Base-by-base conservation (phyloP, 2,888 invertebrate species). In the Hirudinaria manillensis region DNA sequence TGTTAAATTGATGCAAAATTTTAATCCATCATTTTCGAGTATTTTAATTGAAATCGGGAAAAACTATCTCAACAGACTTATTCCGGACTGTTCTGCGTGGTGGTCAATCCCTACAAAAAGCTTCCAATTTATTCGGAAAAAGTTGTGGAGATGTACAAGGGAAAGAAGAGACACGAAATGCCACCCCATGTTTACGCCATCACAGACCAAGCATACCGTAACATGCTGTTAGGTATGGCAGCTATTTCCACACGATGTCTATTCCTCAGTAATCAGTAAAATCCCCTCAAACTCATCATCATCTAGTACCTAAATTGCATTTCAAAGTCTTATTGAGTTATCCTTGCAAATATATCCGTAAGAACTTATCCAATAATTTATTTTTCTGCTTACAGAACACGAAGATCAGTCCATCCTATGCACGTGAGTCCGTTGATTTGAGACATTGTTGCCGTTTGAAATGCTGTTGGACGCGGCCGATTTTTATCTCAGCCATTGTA, bases 101-200 rank as follows among this genome's bases (percentile, higher is more conserved):
- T 99, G 82, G 96, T 99, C 81, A 99, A 99, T 88, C 99, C 99
- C 3, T 99, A 99, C 90, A 96, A 96, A 89, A 92, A 92, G 87
- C 89, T 99, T 85, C 97, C 98, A 78, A 99, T 99, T 86, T 99
- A 99, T 89, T 96, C 97, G 84, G 98, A 99, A 88, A 94, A 93
- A 88, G 93, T 99, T 82, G 95, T 99, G 91, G 98, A 99, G 87
- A 90, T 95, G 87, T 99, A 98, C 89, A 98, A 98, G 90, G 98
- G 98, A 82, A 97, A 96, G 88, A 98, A 97, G 87, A 88, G 98
- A 82, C 97, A 98, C 87, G 98, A 99, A 88, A 94, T 98, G 81
- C 99, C 99, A 79, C 99, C 99, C 72, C 99, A 99, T 87, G 96
- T 99, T 78, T 99, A 97, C 88, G 98, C 99, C 86, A 97, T 99